Percentiles rank a stretch among this genome's conserved stretches.
phyloP scores from a whole-genome alignment of 2,888 invertebrate species.

The Elaeidobius kamerunicus region DNA sequence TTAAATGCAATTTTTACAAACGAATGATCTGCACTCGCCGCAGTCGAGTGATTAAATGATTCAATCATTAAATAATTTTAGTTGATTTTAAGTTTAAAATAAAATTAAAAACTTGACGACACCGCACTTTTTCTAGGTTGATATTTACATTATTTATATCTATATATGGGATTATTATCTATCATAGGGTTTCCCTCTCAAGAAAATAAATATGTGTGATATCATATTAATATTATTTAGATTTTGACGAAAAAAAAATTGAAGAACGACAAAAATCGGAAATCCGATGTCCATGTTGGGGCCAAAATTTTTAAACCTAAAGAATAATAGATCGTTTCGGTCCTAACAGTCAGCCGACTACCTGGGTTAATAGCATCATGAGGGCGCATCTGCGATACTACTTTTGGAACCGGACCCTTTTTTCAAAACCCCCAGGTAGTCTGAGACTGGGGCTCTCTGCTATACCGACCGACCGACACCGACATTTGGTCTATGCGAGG shows the following conservation, averaged over 20 bases:
- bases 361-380: conserved; percentile 14
- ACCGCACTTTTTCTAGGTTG: too few relatives aligned
- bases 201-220: background rate
- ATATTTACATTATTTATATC: too few relatives aligned
- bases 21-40: too few relatives aligned
- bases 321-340: conserved; percentile 6
- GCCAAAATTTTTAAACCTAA: background rate
- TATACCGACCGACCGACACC: conserved; percentile 12
- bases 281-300: background rate
- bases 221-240: background rate
- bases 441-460: conserved; percentile 8
- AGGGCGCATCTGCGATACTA: conserved; percentile 17
- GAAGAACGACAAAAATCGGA: background rate
- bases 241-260: too few relatives aligned
- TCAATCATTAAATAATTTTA: background rate
- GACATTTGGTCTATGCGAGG: conserved; percentile 17
- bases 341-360: conserved; percentile 4
- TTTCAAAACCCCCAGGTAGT: conserved; percentile 20
- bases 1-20: background rate
- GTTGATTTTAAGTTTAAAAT: too few relatives aligned
- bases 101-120: too few relatives aligned
- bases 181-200: too few relatives aligned
- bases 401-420: conserved; percentile 18
- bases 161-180: too few relatives aligned
- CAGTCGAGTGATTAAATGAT: too few relatives aligned